phyloP scores from a whole-genome alignment of 2,797 vertebrate species.

The Dendrocincla fuliginosa region DNA sequence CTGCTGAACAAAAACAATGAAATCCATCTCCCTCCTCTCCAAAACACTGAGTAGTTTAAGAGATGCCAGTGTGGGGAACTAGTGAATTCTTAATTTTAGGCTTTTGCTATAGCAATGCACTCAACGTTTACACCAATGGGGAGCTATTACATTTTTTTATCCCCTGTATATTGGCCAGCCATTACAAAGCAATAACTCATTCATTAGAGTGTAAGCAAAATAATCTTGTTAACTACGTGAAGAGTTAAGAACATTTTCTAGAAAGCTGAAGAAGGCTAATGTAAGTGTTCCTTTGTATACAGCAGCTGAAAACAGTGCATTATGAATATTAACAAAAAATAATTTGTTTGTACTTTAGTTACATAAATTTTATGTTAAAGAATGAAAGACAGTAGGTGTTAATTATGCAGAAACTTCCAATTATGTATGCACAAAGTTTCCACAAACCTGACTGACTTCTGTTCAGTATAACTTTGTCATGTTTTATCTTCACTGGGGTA shows the following conservation, averaged over 20 bases:
- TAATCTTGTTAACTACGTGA: neutral
- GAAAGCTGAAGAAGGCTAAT: neutral
- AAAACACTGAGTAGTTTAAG: neutral
- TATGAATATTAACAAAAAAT: neutral
- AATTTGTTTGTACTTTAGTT: neutral
- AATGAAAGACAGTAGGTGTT: neutral
- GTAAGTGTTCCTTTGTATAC: neutral
- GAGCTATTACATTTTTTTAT: neutral
- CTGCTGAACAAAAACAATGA: neutral
- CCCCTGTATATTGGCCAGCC: neutral
- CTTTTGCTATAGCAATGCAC: conserved; percentile 27
- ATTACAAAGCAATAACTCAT: neutral
- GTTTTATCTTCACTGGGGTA: neutral
- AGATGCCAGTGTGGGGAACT: neutral
- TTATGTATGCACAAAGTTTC: neutral
- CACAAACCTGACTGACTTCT: neutral
- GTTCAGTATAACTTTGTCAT: neutral
- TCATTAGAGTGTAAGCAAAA: neutral
- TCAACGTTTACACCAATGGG: neutral
- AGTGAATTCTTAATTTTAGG: neutral
- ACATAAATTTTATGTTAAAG: neutral
- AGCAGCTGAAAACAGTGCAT: neutral
- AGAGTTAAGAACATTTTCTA: neutral
- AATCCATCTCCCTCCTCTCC: neutral
- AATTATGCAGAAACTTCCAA: neutral